Evolutionary conservation across 2,797 vertebrate genomes (phyloP).

Genomic region (Macropus fuliginosus): DNA sequence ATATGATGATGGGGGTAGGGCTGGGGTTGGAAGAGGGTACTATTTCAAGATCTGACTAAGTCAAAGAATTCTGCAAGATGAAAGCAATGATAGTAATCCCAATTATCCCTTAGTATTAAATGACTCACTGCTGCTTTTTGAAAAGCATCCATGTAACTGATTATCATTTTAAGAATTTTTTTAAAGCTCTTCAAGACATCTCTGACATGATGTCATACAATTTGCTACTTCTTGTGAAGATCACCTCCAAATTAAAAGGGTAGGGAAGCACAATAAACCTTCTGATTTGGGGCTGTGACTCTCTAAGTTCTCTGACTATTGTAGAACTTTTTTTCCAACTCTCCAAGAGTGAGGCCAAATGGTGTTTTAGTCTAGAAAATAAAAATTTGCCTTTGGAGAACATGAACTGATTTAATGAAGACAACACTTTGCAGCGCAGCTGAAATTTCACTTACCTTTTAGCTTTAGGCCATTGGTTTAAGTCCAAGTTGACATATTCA

Average conservation of each 20-base stretch:
- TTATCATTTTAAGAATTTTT: slow-evolving; percentile 78
- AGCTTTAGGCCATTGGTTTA: slow-evolving; percentile 76
- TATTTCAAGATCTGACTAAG: slow-evolving; percentile 63
- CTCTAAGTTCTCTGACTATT: slow-evolving; percentile 10
- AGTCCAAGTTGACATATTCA: slow-evolving; percentile 71
- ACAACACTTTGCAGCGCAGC: slow-evolving; percentile 53
- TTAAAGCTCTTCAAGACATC: slow-evolving; percentile 61
- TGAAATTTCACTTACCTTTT: slow-evolving; percentile 71
- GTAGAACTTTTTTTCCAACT: not conserved
- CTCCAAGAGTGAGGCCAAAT: slow-evolving; percentile 46
- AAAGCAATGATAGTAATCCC: slow-evolving; percentile 63
- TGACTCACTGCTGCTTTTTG: slow-evolving; percentile 62
- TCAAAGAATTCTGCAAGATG: slow-evolving; percentile 46
- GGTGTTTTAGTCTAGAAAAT: slow-evolving; percentile 59
- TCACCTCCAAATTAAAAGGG: slow-evolving; percentile 56
- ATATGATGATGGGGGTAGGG: not conserved
- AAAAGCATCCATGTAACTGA: slow-evolving; percentile 68
- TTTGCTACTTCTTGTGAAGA: slow-evolving; percentile 60
- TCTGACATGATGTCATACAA: slow-evolving; percentile 41
- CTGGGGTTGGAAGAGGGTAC: not conserved
- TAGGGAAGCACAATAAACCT: not conserved
- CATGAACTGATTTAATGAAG: slow-evolving; percentile 63
- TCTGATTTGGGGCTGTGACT: slow-evolving; percentile 17
- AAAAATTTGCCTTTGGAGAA: slow-evolving; percentile 63
- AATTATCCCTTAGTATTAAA: not conserved